Conservation (phyloP, 2,797 vertebrate species). For the Cirrhinus molitorella region DNA sequence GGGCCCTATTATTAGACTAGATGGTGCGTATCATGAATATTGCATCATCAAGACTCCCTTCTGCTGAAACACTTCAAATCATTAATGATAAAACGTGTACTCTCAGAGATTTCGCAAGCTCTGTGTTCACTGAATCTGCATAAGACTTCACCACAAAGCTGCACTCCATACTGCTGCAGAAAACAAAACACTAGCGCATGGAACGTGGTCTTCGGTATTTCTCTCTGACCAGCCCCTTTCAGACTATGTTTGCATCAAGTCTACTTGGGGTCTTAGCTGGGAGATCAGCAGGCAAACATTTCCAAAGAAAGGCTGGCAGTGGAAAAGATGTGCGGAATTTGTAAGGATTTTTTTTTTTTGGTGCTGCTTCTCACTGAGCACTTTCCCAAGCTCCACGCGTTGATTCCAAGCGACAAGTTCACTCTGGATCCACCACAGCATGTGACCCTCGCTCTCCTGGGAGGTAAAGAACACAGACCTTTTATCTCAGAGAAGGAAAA, state of each 20-base stretch:
- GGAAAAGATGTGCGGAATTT: constrained; percentile 26
- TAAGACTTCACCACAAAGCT: neutral
- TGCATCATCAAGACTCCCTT: constrained; percentile 44
- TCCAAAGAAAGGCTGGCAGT: constrained; percentile 28
- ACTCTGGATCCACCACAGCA: constrained; percentile 17
- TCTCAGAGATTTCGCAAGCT: neutral
- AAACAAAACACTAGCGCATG: constrained; percentile 5
- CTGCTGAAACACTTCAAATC: constrained; percentile 38
- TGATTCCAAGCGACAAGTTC: constrained; percentile 38
- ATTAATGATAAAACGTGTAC: constrained; percentile 7
- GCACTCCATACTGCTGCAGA: neutral
- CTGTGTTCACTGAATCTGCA: constrained; percentile 5
- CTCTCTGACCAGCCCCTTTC: neutral
- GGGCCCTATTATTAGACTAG: constrained; percentile 27
- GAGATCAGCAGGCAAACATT: constrained; percentile 11
- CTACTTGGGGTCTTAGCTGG: constrained; percentile 13
- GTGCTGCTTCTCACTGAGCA: neutral
- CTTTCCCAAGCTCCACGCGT: neutral
- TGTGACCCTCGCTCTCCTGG: constrained; percentile 37
- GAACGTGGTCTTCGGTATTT: neutral
- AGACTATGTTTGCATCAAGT: constrained; percentile 35
- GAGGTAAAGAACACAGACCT: constrained; percentile 35
- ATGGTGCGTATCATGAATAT: constrained; percentile 37
- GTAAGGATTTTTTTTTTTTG: constrained; percentile 2
- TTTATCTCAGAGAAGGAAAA: neutral